Evolutionary conservation across 2,888 invertebrate species (phyloP), one percentile per base, ranked within the genome.

Genomic region (Coenonympha glycerion): DNA sequence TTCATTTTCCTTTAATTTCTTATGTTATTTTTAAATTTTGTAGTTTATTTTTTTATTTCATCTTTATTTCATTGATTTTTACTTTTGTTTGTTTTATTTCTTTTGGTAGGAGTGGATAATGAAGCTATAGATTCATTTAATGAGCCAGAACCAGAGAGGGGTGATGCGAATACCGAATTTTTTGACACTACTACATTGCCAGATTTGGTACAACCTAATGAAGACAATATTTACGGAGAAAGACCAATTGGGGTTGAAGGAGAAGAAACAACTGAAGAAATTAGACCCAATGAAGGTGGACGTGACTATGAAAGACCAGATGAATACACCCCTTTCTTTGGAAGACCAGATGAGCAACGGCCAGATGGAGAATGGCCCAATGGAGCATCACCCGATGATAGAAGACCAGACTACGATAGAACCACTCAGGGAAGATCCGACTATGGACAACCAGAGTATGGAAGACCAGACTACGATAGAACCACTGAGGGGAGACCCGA

Each of bases 21-120:
- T n/a, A n/a, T n/a, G n/a, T n/a, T n/a, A n/a, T n/a, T n/a, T n/a
- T 26, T n/a, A 36, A 11, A n/a, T 13, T 37, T 37, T 4, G 11
- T 13, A 11, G 6, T 0, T 39, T 6, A 22, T 13, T 37, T 1
- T 21, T 22, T 39, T 39, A 37, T 11, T 37, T 37, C 37, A 13
- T 2, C 9, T 30, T 30, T 30, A 0, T n/a, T 37, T 9, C 0
- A 21, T 19, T 36, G 1, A 13, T 37, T 37, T 39, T 16, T 31
- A 2, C 30, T 19, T 30, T 9, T 22, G 19, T 13, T 31, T 21
- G 3, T 31, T 5, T 44, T 44, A 15, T 15, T 34, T 34, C 6
- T 45, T 22, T 45, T 34, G 6, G n/a, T 33, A 44, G 44, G 44
- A 45, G 45, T 16, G 9, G 34, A 34, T 19, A 42, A 9, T 11